A percentile compares a stretch with the other conserved stretches of the same genome.
Evolutionary conservation across 2,113 vertebrate genomes (phyloP).

Genomic region (Lepus americanus): DNA sequence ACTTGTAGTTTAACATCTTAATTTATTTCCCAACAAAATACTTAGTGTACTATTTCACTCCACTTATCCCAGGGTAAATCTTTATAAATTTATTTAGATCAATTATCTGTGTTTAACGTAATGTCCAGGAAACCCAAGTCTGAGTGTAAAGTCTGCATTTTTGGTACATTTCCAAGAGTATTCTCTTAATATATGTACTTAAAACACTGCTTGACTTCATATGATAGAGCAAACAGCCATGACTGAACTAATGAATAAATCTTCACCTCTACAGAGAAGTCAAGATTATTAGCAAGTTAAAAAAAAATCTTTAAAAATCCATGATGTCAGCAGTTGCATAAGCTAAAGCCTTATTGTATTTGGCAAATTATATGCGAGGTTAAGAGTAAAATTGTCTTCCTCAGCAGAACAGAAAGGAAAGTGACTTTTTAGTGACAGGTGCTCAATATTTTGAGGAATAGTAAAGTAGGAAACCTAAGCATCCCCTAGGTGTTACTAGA

Average conservation of each 20-base stretch:
- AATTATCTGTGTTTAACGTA: constrained; percentile 17
- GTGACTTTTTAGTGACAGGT: constrained; percentile 68
- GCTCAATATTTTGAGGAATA: constrained; percentile 77
- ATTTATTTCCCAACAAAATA: constrained; percentile 35
- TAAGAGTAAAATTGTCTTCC: constrained; percentile 69
- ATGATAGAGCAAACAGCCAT: background rate
- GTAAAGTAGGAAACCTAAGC: constrained; percentile 56
- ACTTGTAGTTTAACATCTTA: background rate
- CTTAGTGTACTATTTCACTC: accelerated
- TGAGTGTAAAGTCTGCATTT: background rate
- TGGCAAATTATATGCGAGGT: constrained; percentile 64
- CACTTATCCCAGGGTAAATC: background rate
- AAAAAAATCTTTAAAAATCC: constrained; percentile 10
- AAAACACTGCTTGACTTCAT: background rate
- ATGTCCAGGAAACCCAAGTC: background rate
- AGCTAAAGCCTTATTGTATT: constrained; percentile 60
- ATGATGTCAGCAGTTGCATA: constrained; percentile 7
- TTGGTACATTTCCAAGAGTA: background rate
- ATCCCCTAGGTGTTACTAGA: constrained; percentile 69
- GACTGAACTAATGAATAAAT: background rate
- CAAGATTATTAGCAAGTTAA: background rate
- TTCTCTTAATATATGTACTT: constrained; percentile 9
- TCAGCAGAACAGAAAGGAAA: constrained; percentile 71
- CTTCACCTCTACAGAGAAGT: background rate
- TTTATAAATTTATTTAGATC: background rate